Conservation (phyloP, 2,113 vertebrate genomes). For the Triplophysa tibetana region DNA sequence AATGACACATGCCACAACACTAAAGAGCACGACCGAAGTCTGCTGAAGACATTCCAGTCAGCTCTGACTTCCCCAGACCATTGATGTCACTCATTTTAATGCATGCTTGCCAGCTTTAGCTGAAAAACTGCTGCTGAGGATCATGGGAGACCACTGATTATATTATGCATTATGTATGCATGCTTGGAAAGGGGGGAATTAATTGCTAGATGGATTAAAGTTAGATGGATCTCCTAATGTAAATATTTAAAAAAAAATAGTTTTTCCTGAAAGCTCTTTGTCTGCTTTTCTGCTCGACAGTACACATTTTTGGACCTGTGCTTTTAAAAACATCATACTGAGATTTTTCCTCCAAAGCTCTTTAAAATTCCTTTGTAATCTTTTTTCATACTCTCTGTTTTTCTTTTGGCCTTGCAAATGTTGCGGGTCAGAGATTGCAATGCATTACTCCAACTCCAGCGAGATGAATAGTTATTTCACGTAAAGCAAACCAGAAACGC, state of each 20-base stretch:
- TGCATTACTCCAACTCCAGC: not conserved
- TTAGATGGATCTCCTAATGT: not conserved
- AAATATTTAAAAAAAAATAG: not conserved
- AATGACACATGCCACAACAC: slow-evolving; percentile 41
- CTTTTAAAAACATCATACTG: slow-evolving; percentile 9
- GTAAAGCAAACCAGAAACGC: not conserved
- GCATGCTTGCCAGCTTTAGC: not conserved
- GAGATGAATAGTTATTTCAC: not conserved
- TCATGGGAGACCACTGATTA: not conserved
- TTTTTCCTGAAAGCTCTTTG: not conserved
- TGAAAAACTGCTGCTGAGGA: not conserved
- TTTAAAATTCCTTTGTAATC: not conserved
- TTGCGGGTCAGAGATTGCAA: not conserved
- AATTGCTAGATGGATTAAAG: not conserved
- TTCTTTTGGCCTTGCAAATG: not conserved
- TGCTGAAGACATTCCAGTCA: slow-evolving; percentile 31
- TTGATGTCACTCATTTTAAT: not conserved
- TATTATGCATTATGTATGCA: slow-evolving; percentile 18
- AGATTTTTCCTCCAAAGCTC: not conserved
- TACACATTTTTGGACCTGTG: not conserved
- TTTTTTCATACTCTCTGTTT: not conserved
- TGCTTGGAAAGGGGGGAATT: not conserved
- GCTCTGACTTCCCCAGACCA: not conserved
- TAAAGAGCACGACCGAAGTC: not conserved
- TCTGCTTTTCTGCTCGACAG: not conserved